These are phyloP conservation scores for Cheilosia scutellata DNA, from an alignment of 2,888 invertebrate genomes.

Conservation along the genomic window DNA sequence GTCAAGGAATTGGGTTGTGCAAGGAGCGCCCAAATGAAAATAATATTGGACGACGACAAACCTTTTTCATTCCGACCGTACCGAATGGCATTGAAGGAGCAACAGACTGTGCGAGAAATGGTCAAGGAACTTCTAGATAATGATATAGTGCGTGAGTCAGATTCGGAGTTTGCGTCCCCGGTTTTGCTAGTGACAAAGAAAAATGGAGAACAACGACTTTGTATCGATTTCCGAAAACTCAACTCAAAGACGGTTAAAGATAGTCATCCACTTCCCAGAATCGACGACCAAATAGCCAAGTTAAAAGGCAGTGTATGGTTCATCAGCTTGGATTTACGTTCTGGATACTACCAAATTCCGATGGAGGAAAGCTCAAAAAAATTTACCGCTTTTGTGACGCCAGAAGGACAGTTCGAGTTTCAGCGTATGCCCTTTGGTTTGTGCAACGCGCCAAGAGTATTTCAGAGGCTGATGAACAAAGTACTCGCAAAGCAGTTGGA, in stretches of 20 bases:
- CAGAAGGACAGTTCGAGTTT: conserved; percentile 78
- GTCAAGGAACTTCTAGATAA: conserved; percentile 69
- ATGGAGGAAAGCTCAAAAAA: conserved; percentile 77
- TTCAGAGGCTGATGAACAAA: conserved; percentile 78
- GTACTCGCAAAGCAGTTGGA: conserved; percentile 34
- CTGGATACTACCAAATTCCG: conserved; percentile 70
- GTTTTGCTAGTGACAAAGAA: conserved; percentile 75
- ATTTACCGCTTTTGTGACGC: too few species aligned
- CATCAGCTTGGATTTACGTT: conserved; percentile 77
- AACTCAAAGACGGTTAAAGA: conserved; percentile 79
- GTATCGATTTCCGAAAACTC: conserved; percentile 78
- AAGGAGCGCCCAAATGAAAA: conserved; percentile 67
- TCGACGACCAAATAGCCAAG: conserved; percentile 78
- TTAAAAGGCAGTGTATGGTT: conserved; percentile 77
- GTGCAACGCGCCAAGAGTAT: conserved; percentile 78
- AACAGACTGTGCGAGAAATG: conserved; percentile 73
- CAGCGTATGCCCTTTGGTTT: conserved; percentile 80
- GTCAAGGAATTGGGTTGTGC: conserved; percentile 44
- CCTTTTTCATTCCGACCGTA: conserved; percentile 78
- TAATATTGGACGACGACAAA: conserved; percentile 69
- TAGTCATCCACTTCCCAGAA: conserved; percentile 78
- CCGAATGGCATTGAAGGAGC: conserved; percentile 76
- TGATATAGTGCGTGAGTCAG: conserved; percentile 77
- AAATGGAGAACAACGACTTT: conserved; percentile 76
- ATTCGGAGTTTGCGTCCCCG: conserved; percentile 76